A percentile compares a stretch with the other conserved stretches of the same genome.
phyloP scores from a whole-genome alignment of 2,113 vertebrate species.

The Tachysurus vachellii region DNA sequence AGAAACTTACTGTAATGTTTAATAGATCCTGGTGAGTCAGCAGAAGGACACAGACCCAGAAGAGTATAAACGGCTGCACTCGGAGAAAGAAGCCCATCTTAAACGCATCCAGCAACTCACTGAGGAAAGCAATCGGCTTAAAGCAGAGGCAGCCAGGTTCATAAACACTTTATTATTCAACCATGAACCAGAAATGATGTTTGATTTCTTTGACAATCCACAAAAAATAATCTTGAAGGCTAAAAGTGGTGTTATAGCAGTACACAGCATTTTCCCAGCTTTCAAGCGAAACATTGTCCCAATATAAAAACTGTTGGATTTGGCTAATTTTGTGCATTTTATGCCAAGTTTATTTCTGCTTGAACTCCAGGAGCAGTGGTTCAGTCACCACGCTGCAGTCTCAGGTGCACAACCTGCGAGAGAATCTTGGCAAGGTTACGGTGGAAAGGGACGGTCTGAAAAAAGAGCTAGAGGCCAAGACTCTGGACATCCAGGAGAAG shows the following conservation, averaged over 20 bases:
- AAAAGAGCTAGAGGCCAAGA: constrained; percentile 82
- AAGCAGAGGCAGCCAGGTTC: constrained; percentile 86
- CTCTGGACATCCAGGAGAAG: constrained; percentile 87
- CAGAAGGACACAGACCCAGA: constrained; percentile 95
- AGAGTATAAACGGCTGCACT: constrained; percentile 89
- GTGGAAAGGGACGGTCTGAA: constrained; percentile 82
- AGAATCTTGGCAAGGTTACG: constrained; percentile 78
- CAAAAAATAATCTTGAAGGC: neutral
- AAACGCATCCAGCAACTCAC: constrained; percentile 92
- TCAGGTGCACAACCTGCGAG: constrained; percentile 83
- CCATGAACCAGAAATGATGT: neutral
- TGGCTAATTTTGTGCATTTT: no score
- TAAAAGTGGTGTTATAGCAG: neutral
- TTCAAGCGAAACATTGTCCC: neutral
- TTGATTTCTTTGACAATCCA: neutral
- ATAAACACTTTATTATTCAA: neutral
- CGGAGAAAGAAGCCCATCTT: constrained; percentile 86
- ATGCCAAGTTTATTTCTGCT: neutral
- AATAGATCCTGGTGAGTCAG: constrained; percentile 88
- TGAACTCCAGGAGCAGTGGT: constrained; percentile 75
- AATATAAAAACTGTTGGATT: neutral
- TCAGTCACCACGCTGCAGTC: constrained; percentile 82
- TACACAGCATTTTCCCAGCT: neutral
- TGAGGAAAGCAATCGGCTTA: constrained; percentile 85
- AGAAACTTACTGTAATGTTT: no score